Base-by-base conservation (phyloP, 2,113 vertebrate genomes). In the Microcebus murinus region DNA sequence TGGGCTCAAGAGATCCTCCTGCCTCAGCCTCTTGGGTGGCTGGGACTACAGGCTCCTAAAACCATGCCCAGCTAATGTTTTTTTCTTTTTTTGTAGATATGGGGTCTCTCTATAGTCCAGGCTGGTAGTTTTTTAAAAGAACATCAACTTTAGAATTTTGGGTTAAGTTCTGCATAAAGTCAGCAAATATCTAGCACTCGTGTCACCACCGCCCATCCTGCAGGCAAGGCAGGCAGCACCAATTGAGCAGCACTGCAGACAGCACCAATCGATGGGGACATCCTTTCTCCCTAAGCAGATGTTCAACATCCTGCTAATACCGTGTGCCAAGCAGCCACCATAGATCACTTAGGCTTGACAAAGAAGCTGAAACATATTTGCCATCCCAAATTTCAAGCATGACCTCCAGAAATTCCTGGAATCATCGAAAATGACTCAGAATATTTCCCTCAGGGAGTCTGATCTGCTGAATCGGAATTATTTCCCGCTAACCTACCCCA, bases 321-420 rank as follows among this genome's bases (percentile, higher is more conserved):
- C 5, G 57, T 45, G 80, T 65, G 84, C 50, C 18, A 7, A 31
- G 76, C n/a, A 79, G 59, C 61, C 91, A 9, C 27, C 61, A 59
- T 15, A n/a, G 76, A 85, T 90, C 71, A 2, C 76, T 92, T 88
- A n/a, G 23, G 77, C 86, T 82, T 76, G 17, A 86, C 48, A 74
- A 84, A 65, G 70, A 71, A 48, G 52, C 81, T 55, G 91, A 93
- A 92, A 84, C 14, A 1, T 52, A 70, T 77, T 95, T 95, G 84
- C 94, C 55, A 20, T 34, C 85, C 71, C 34, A 8, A 20, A 73
- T 77, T 93, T 91, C 65, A 31, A 95, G 79, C 39, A 0, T 90
- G 96, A 95, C 95, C 93, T 91, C 96, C 97, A 95, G 87, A 95
- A 90, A 87, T 94, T 87, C 95, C 91, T 87, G 93, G 90, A 97